Base-by-base conservation (phyloP, 1,140 invertebrate genomes). In the Nasonia vitripennis region DNA sequence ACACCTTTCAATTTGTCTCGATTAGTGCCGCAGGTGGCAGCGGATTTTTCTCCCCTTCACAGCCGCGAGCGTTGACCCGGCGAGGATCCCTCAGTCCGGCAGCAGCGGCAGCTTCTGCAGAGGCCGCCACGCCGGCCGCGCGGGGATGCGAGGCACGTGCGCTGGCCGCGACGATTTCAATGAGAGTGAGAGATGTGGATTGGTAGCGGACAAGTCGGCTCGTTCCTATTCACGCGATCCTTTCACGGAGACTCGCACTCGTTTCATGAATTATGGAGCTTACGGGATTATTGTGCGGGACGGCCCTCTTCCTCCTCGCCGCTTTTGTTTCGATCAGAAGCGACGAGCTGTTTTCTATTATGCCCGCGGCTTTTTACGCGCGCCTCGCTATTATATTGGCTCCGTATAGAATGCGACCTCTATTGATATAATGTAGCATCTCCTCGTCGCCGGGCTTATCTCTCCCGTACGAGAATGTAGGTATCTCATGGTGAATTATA, bases 1-100 rank as follows among this genome's bases (percentile, higher is more conserved):
- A 88, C 88, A 83, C 90, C 91, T 91, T 90, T 91, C 90, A 90
- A 91, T 92, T 92, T 91, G 91, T 91, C 89, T 89, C 88, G 90
- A 91, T 91, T 89, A 90, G 87, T 89, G 88, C 87, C 89, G 90
- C 89, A 67, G 73, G 71, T 77, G 71, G 37, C 68, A 71, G 0
- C 62, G 31, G 86, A 10, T 14, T 34, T 34, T 31, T 71, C 23
- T 71, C 68, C 9, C 68, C 68, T 31, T 71, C 4, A 7, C 2
- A 31, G 10, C 9, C 23, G 9, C 68, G 71, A 67, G n/a, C 73
- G 20, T 77, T 77, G 81, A 75, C 73, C 73, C 87, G 67, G 11
- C 23, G 67, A 70, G 2, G 67, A 31, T 31, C 31, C 31, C 4
- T 34, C 12, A 17, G 48, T 11, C 41, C 48, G 10, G 48, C 48